Base-by-base conservation (phyloP, 2,888 invertebrate genomes). In the Nephrotoma guestfalica region DNA sequence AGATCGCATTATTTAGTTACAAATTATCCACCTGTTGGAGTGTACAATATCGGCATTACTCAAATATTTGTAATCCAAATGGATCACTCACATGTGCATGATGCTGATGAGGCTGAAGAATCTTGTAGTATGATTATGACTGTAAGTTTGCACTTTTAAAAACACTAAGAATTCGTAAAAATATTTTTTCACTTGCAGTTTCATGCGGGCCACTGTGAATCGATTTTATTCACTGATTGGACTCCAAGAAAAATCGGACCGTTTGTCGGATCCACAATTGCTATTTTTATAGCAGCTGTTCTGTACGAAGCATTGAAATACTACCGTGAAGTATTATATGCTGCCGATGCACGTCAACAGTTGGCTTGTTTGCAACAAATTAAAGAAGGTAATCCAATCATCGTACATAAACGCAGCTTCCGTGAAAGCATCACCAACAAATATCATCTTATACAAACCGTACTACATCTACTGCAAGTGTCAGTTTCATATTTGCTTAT, bases 401-500 rank as follows among this genome's bases (percentile, higher is more conserved):
- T 51, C 4, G 41, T 41, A 41, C 15, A 18, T 30, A 85, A 86
- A 86, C 89, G 43, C 88, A 89, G 86, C 88, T 88, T 87, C 18
- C 7, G 51, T 6, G 84, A 88, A 15, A 86, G 87, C 71, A 89
- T 91, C 45, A 88, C 89, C 18, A 89, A 89, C 41, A 87, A 87
- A 4, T 86, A 89, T 90, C 98, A 98, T 91, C 93, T 94, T 87
- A 95, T 95, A 91, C 98, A 98, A 92, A 98, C 98, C 15, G 91
- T 95, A 86, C 94, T 98, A 18, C 98, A 98, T 90, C 95, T 97
- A 88, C 90, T 98, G 30, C 98, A 98, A 92, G 96, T 98, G 89
- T 94, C 97, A 87, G 93, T 98, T 88, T 97, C 97, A 88, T 98
- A 98, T 92, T 95, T 98, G 92, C 93, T 98, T 86, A 98, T 98